Evolutionary conservation across 2,888 invertebrate species (phyloP).

Genomic region (Nowickia ferox): DNA sequence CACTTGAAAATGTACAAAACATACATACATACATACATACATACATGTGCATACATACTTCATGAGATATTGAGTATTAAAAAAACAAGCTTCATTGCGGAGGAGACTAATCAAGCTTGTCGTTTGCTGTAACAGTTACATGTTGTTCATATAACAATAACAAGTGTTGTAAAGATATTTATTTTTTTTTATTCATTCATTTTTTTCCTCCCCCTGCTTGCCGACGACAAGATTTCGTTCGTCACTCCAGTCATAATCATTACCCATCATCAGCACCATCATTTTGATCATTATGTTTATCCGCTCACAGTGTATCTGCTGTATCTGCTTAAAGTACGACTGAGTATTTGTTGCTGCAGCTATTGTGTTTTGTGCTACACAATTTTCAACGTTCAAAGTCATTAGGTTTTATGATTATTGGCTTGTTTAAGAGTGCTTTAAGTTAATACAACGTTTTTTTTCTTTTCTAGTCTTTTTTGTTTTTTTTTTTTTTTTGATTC

Average conservation of each 20-base stretch:
- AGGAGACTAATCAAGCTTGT: conserved; percentile 69
- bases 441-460: conserved; percentile 63
- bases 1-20: conserved; percentile 27
- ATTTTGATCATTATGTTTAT: conserved; percentile 61
- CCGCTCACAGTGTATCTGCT: conserved; percentile 29
- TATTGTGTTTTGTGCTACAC: conserved; percentile 49
- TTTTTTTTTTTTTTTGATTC: conserved; percentile 57
- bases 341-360: conserved; percentile 33
- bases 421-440: conserved; percentile 77
- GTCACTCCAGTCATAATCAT: conserved; percentile 47
- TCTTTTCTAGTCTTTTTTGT: conserved; percentile 42
- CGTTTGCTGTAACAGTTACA: conserved; percentile 57
- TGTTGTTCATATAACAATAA: conserved; percentile 66
- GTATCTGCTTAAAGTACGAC: conserved; percentile 33
- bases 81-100: conserved; percentile 42
- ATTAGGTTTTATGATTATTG: conserved; percentile 82
- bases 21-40: neutral
- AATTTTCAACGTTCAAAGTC: conserved; percentile 74
- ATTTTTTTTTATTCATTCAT: conserved; percentile 15
- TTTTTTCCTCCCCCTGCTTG: neutral
- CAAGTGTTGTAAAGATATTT: conserved; percentile 56
- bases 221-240: neutral
- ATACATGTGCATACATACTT: conserved; percentile 33
- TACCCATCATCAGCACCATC: conserved; percentile 55
- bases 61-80: conserved; percentile 17